phyloP scores from a whole-genome alignment of 2,113 vertebrate genomes.

The Galemys pyrenaicus region DNA sequence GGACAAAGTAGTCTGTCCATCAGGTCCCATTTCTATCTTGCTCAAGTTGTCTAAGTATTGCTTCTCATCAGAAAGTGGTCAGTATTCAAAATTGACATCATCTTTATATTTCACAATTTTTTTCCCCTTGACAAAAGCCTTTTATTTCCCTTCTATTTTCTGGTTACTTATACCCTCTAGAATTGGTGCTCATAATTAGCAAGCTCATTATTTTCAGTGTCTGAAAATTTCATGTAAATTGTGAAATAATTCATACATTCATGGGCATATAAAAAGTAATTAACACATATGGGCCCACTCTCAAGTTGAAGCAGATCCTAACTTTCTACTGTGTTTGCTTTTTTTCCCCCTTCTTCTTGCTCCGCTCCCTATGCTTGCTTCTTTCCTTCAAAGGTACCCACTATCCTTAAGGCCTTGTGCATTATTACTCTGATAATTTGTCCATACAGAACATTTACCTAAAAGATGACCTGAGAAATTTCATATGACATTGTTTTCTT shows the following conservation, averaged over 20 bases:
- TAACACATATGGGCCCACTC: background rate
- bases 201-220: background rate
- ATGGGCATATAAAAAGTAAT: background rate
- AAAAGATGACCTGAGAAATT: background rate
- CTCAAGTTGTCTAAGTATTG: background rate
- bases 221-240: conserved; percentile 25
- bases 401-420: background rate
- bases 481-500: conserved; percentile 10
- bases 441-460: background rate
- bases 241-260: background rate
- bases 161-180: conserved; percentile 5
- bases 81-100: background rate
- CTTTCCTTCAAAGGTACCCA: background rate
- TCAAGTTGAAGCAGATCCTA: background rate
- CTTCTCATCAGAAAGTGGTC: background rate
- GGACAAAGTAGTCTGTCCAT: background rate
- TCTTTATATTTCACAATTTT: conserved; percentile 13
- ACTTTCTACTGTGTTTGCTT: background rate
- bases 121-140: background rate
- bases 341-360: background rate
- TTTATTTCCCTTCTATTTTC: background rate
- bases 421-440: background rate
- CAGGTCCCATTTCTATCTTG: conserved; percentile 3
- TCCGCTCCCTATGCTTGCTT: background rate
- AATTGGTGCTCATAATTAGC: conserved; percentile 4